phyloP scores from a whole-genome alignment of 2,113 vertebrate genomes.

The Ptilorrhoa leucosticta region DNA sequence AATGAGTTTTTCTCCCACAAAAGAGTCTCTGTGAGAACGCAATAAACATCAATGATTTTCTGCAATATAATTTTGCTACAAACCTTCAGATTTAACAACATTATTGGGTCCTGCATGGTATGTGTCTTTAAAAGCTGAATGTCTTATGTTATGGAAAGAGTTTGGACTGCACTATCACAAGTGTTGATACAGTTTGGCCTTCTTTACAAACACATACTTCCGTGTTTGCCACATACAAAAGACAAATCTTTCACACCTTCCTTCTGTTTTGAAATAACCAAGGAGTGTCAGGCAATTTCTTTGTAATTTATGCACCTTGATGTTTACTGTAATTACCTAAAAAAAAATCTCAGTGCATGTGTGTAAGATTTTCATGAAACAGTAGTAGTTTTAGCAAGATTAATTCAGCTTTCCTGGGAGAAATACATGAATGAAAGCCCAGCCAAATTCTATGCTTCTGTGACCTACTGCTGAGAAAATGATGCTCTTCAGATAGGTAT shows the following conservation, averaged over 20 bases:
- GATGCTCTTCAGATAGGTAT: background rate
- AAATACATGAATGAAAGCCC: background rate
- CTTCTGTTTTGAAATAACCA: background rate
- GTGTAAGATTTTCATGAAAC: background rate
- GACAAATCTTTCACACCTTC: background rate
- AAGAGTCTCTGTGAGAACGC: background rate
- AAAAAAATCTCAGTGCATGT: background rate
- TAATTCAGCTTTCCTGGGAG: background rate
- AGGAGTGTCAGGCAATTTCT: background rate
- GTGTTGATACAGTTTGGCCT: background rate
- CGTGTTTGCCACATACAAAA: background rate
- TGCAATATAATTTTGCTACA: background rate
- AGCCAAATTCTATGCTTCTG: background rate
- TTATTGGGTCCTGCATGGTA: background rate
- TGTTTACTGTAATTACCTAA: background rate
- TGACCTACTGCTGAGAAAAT: background rate
- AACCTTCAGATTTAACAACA: accelerated
- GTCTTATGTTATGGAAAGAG: background rate
- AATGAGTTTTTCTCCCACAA: background rate
- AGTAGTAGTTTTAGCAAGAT: background rate
- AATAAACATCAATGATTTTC: background rate
- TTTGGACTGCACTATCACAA: background rate
- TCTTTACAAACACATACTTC: background rate
- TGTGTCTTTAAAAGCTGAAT: background rate
- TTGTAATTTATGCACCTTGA: background rate